Evolutionary conservation across 2,797 vertebrate species (phyloP).

Genomic region (Falco berigora): DNA sequence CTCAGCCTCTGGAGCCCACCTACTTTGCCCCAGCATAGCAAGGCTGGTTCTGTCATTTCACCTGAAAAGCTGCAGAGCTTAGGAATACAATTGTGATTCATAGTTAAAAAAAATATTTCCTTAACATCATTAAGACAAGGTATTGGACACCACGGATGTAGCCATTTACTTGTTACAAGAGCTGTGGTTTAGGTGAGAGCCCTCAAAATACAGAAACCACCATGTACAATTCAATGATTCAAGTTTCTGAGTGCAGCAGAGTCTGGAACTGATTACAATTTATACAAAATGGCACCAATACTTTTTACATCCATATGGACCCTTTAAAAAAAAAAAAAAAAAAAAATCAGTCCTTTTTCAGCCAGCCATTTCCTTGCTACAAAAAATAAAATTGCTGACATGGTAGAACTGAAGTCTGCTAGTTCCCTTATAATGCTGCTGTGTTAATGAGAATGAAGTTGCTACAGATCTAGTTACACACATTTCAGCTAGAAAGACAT

Average conservation of each 20-base stretch:
- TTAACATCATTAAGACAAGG: neutral
- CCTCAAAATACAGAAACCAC: constrained; percentile 12
- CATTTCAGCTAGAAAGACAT: neutral
- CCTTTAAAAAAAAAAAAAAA: neutral
- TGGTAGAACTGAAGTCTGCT: neutral
- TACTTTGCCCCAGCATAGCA: neutral
- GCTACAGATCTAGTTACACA: neutral
- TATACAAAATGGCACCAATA: constrained; percentile 33
- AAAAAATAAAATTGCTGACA: constrained; percentile 32
- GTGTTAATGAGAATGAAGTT: neutral
- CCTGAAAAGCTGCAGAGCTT: constrained; percentile 16
- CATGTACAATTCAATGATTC: neutral
- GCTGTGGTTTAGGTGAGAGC: constrained; percentile 12
- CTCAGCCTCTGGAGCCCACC: constrained; percentile 39
- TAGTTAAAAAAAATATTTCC: constrained; percentile 37
- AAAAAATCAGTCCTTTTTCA: neutral
- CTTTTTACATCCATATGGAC: neutral
- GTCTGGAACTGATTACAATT: constrained; percentile 54
- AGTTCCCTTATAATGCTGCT: neutral
- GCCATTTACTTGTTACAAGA: constrained; percentile 20
- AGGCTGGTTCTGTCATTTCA: constrained; percentile 3
- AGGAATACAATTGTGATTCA: constrained; percentile 17
- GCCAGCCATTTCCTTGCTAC: neutral
- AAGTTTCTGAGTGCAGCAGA: neutral
- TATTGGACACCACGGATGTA: neutral